Base-by-base conservation (phyloP, 2,113 vertebrate species). In the Ptilonorhynchus violaceus region DNA sequence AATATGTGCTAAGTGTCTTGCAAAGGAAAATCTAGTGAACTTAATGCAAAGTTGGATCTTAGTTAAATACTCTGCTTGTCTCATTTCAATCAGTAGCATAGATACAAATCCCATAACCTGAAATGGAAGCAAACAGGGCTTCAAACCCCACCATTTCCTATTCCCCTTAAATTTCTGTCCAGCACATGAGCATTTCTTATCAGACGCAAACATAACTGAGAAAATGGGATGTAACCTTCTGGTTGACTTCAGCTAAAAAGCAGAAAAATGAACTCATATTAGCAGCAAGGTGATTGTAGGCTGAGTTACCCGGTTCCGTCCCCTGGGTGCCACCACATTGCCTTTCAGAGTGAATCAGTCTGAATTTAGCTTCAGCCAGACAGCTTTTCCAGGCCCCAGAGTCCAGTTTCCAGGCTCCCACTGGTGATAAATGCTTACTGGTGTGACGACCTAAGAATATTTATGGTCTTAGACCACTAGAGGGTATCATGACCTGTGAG, bases 401-500 rank as follows among this genome's bases (percentile, higher is more conserved):
- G 13, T 64, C n/a, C 15, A 8, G 55, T 88, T 80, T 86, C n/a
- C 63, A 62, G 42, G 28, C 31, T 89, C 33, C 22, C 31, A 46
- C 49, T 46, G 63, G 59, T n/a, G 37, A 42, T 11, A 30, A 73
- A n/a, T 31, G 15, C 33, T 62, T 70, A 14, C 27, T 70, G 33
- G 21, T 42, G 39, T 50, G 27, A 72, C 0, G 0, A 21, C 33
- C 15, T 25, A 0, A 24, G 5, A 66, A 14, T 21, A 28, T 55
- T 69, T 75, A 44, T 35, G 4, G 35, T 50, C 33, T 52, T 47
- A 39, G 17, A 27, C 28, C 21, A 6, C 49, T 46, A 55, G 7
- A 39, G 49, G 58, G 19, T 68, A 18, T 82, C 49, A 30, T 5
- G 2, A 62, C 50, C 20, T 30, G 1, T 22, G 23, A 86, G 7